Conservation (phyloP, 2,113 vertebrate genomes). For the Cyrtonyx montezumae region DNA sequence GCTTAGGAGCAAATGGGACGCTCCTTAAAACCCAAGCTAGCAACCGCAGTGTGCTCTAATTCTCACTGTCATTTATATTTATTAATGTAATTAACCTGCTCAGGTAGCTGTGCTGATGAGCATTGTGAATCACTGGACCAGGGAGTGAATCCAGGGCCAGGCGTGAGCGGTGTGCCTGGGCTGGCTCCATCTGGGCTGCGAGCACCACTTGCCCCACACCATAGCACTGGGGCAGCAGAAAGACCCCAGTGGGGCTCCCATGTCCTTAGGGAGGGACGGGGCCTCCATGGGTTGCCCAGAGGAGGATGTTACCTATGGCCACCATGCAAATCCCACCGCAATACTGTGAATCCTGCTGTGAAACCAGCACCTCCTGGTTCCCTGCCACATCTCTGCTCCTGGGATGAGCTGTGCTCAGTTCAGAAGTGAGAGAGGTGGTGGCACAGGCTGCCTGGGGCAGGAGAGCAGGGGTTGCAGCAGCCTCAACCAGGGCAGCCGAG, state of each 20-base stretch:
- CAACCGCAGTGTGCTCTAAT: not conserved
- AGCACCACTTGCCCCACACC: not conserved
- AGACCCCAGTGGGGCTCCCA: not conserved
- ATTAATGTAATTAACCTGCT: not conserved
- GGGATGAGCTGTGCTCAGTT: not conserved
- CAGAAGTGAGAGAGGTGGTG: not conserved
- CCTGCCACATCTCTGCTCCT: not conserved
- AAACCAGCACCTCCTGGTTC: not conserved
- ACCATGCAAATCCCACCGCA: not conserved
- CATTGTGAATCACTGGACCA: accelerated
- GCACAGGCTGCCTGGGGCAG: not conserved
- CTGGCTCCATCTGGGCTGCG: not conserved
- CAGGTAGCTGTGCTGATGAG: not conserved
- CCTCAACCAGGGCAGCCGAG: not conserved
- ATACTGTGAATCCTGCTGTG: not conserved
- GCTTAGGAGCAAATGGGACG: not conserved
- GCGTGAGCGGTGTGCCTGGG: not conserved
- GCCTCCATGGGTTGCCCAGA: not conserved
- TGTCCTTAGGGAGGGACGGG: not conserved
- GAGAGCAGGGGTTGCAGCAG: not conserved
- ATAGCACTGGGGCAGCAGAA: not conserved
- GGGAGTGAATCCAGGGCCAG: not conserved
- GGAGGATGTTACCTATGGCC: not conserved
- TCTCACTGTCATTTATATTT: not conserved
- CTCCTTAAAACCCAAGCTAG: not conserved